A percentile compares a stretch with the other conserved stretches of the same genome.
Evolutionary conservation across 2,797 vertebrate species (phyloP).

Genomic region (Falco cherrug): DNA sequence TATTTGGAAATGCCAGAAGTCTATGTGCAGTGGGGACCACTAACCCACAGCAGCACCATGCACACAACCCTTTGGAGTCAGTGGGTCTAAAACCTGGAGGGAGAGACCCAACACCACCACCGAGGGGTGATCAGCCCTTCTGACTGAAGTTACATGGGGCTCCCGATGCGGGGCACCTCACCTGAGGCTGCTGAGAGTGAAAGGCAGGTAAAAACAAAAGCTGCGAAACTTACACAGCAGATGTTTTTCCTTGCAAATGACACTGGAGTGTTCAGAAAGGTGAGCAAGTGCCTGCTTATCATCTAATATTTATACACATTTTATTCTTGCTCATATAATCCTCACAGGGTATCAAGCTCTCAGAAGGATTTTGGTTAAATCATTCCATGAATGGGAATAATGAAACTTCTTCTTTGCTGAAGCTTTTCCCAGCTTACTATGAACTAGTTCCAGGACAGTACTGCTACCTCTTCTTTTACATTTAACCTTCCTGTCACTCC

Average conservation of each 20-base stretch:
- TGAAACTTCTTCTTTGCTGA: not conserved
- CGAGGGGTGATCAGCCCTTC: not conserved
- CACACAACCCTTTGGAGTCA: not conserved
- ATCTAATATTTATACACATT: not conserved
- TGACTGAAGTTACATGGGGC: not conserved
- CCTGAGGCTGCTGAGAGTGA: not conserved
- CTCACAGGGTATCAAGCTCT: not conserved
- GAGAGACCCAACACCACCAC: not conserved
- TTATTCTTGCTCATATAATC: not conserved
- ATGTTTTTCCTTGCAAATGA: not conserved
- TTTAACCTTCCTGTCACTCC: constrained; percentile 9
- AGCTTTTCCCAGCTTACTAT: not conserved
- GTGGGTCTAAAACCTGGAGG: not conserved
- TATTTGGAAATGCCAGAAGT: not conserved
- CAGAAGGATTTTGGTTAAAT: not conserved
- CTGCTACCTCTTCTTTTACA: not conserved
- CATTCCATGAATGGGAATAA: not conserved
- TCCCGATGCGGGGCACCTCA: accelerated
- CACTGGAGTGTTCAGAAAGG: not conserved
- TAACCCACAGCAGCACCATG: not conserved
- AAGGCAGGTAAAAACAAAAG: not conserved
- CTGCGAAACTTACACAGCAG: not conserved
- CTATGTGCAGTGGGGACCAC: not conserved
- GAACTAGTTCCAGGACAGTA: not conserved
- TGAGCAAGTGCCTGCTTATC: not conserved